Conservation (phyloP, 1,140 invertebrate genomes). For the Drosophila orosa region DNA sequence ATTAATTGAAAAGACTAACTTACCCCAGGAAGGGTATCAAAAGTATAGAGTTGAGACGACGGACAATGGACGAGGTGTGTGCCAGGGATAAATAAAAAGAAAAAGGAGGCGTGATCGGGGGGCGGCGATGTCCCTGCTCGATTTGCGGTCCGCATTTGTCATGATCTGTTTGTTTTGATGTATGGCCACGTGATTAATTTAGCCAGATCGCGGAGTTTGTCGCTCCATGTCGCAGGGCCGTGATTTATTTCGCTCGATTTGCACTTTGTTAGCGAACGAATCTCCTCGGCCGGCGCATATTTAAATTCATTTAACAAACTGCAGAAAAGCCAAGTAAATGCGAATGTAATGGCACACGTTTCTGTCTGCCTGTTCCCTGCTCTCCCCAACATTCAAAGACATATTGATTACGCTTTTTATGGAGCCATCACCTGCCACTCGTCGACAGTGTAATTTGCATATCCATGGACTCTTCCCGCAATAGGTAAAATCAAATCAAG, state of each 20-base stretch:
- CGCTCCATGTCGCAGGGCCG: constrained; percentile 26
- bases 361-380: neutral
- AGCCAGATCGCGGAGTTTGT: constrained; percentile 42
- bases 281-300: neutral
- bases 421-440: constrained; percentile 68
- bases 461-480: constrained; percentile 52
- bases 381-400: neutral
- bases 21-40: neutral
- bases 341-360: constrained; percentile 37
- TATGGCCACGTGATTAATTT: constrained; percentile 71
- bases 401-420: constrained; percentile 74
- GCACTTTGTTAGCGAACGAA: constrained; percentile 64
- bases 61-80: constrained; percentile 38
- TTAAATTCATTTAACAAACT: constrained; percentile 22
- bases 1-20: neutral
- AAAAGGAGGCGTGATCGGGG: constrained; percentile 13
- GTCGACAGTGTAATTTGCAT: constrained; percentile 64
- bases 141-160: constrained; percentile 74
- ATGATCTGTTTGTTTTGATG: constrained; percentile 82
- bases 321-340: constrained; percentile 34
- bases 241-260: constrained; percentile 68
- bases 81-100: neutral
- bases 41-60: neutral
- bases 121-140: constrained; percentile 44
- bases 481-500: constrained; percentile 80